Percentiles rank a stretch among this genome's conserved stretches.
Evolutionary conservation across 2,888 invertebrate species (phyloP).

Genomic region (Ametastegia equiseti): DNA sequence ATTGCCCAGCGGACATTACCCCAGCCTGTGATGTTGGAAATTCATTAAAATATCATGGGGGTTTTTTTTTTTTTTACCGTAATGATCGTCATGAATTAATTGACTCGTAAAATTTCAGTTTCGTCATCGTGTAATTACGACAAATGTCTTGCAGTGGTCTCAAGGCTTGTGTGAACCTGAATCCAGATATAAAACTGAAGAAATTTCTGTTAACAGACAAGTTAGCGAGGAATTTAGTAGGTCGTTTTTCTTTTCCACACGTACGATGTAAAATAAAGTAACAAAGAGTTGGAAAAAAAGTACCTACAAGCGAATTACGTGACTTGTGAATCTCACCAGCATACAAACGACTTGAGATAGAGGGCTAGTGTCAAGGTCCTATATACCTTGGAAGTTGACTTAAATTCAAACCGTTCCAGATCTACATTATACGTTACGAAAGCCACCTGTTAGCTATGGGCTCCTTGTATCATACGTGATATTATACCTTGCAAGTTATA

Average conservation of each 20-base stretch:
- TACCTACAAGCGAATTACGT: slow-evolving; percentile 12
- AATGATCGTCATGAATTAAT: not conserved
- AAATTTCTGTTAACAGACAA: not conserved
- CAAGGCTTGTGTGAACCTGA: too few species aligned
- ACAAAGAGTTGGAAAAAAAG: too few species aligned
- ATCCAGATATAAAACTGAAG: not conserved
- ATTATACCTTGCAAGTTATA: not conserved
- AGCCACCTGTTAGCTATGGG: not conserved
- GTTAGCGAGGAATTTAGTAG: not conserved
- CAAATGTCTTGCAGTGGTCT: not conserved
- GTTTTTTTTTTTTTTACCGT: not conserved
- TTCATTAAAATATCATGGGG: not conserved
- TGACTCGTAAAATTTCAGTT: not conserved
- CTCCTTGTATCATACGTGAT: not conserved
- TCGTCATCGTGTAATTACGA: not conserved
- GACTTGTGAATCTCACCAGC: not conserved
- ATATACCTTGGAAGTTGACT: not conserved
- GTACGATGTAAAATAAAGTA: not conserved
- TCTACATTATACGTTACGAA: not conserved
- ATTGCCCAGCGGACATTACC: not conserved
- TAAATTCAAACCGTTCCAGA: not conserved
- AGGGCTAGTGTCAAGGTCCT: not conserved
- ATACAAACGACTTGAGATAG: not conserved
- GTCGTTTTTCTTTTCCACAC: not conserved
- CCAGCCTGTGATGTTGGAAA: not conserved